Conservation (phyloP, 2,888 invertebrate genomes). For the Brachylomia viminalis region DNA sequence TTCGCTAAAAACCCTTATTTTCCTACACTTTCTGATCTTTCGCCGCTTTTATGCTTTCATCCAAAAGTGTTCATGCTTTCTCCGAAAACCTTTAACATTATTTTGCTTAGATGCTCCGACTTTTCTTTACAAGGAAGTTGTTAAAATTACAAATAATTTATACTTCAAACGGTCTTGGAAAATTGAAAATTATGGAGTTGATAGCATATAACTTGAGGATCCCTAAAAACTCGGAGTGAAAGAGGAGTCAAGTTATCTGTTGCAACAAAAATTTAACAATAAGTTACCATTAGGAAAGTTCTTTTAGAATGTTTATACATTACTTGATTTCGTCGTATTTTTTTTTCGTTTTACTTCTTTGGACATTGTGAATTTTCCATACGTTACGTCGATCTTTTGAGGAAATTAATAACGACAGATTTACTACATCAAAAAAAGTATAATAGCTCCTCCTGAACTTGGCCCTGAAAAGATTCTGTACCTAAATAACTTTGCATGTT, state of each 20-base stretch:
- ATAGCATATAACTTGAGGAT: constrained; percentile 58
- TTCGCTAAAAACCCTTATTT: constrained; percentile 41
- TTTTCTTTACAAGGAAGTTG: constrained; percentile 55
- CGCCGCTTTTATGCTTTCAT: constrained; percentile 33
- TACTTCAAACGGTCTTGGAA: constrained; percentile 60
- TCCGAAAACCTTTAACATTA: constrained; percentile 52
- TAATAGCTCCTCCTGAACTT: neutral
- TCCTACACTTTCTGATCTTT: constrained; percentile 34
- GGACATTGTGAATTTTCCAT: neutral
- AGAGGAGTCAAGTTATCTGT: constrained; percentile 34
- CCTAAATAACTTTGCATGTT: neutral
- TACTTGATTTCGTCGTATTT: neutral
- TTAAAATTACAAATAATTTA: constrained; percentile 63
- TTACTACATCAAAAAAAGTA: neutral
- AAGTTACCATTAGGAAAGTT: constrained; percentile 42
- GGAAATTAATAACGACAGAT: neutral
- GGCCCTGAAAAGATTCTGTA: neutral
- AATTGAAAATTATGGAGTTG: constrained; percentile 64
- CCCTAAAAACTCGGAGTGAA: constrained; percentile 46
- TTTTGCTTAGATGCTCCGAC: constrained; percentile 45
- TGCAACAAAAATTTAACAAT: constrained; percentile 46
- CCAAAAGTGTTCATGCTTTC: constrained; percentile 50
- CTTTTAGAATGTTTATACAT: constrained; percentile 18
- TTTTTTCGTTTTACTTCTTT: neutral
- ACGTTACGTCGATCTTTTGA: neutral